Base-by-base conservation (phyloP, 1,140 invertebrate species). In the Ceratina australensis region DNA sequence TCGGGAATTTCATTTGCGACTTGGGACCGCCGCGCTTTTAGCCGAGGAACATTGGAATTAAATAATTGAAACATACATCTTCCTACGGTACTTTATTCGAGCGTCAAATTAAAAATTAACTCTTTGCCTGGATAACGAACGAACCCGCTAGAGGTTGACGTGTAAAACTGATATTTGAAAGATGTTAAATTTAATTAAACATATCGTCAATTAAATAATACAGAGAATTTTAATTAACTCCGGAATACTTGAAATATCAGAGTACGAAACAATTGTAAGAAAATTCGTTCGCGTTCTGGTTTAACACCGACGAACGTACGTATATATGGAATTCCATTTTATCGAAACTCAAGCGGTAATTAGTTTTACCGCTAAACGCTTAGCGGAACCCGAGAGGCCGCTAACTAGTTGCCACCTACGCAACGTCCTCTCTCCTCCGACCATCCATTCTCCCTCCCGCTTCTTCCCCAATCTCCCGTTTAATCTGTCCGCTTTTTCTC, bases 361-460 rank as follows among this genome's bases (percentile, higher is more conserved):
- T 85, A 85, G 82, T 85, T 84, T 72, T 68, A 83, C 81, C 83
- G 79, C 81, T 84, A 85, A 84, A 81, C 79, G 82, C 69, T 85
- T 80, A 80, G 79, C 78, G 82, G 69, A 83, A 85, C 79, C 81
- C 64, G 67, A 83, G 78, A 83, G 71, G 47, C 66, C 75, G 82
- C 74, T 83, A 81, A 85, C 83, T 78, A 82, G 78, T 84, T 78
- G 56, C 73, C 82, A 72, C 78, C 83, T 82, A 83, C 76, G 56
- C 80, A 79, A 7, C 15, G 28, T 20, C 18, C 10, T 24, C 26
- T 20, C 33, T 28, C 57, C 13, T 52, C 50, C 50, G 50, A 16
- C 50, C 15, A 0, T 4, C 24, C 47, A 3, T 7, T 12, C 24
- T 63, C 10, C 26, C 18, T 60, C 33, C 3, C 5, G 49, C 52